Evolutionary conservation across 2,888 invertebrate species (phyloP).

Genomic region (Parthenolecanium corni): DNA sequence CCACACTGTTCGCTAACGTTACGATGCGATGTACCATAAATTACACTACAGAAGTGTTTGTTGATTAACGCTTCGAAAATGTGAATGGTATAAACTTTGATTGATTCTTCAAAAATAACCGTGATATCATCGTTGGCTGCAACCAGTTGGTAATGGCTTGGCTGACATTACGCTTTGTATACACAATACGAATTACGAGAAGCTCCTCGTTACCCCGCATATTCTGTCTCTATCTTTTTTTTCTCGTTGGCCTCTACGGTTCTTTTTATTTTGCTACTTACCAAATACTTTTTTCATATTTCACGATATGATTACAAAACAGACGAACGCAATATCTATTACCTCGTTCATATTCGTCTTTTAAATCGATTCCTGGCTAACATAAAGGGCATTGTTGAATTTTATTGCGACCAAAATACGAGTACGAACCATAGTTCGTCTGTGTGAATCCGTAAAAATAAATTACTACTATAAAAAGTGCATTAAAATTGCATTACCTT

Average conservation of each 20-base stretch:
- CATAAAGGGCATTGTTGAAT: neutral
- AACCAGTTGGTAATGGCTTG: neutral
- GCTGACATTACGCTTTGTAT: neutral
- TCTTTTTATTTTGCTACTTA: neutral
- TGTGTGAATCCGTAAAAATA: neutral
- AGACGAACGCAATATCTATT: neutral
- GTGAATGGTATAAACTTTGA: neutral
- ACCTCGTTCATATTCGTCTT: neutral
- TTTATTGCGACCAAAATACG: neutral
- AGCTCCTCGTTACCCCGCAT: too few relatives aligned
- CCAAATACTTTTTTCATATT: neutral
- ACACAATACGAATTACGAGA: too few relatives aligned
- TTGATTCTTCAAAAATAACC: conserved; percentile 18
- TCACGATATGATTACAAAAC: neutral
- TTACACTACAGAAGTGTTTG: neutral
- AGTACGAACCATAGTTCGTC: neutral
- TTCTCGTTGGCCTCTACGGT: neutral
- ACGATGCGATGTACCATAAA: neutral
- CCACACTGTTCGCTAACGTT: neutral
- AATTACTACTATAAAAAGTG: too few relatives aligned
- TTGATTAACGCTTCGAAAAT: neutral
- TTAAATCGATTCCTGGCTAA: neutral
- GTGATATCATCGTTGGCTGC: neutral
- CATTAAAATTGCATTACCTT: too few relatives aligned
- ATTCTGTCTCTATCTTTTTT: too few relatives aligned